phyloP scores from a whole-genome alignment of 2,797 vertebrate species.

The Amniataba percoides region DNA sequence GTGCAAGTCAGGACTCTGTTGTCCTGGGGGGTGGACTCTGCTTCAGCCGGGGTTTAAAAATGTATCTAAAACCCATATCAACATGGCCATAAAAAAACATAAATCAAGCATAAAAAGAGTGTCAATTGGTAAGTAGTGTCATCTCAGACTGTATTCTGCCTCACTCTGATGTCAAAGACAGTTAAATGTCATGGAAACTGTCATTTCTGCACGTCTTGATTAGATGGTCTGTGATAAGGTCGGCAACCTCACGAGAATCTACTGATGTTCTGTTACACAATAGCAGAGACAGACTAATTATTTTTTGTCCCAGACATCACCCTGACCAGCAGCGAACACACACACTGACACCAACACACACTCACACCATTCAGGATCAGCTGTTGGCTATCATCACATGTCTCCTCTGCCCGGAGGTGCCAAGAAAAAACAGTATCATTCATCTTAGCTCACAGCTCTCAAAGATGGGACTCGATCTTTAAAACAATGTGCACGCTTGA shows the following conservation, averaged over 20 bases:
- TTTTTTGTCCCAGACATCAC: constrained; percentile 53
- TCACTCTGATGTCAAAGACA: background rate
- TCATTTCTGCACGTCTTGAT: background rate
- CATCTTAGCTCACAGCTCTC: constrained; percentile 24
- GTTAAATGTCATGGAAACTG: background rate
- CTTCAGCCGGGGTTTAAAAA: background rate
- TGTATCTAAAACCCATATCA: too few relatives aligned
- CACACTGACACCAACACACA: constrained; percentile 33
- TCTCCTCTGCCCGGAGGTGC: constrained; percentile 34
- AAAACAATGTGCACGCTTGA: background rate
- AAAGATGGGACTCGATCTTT: background rate
- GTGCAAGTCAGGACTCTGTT: background rate
- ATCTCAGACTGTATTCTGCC: background rate
- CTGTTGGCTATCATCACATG: constrained; percentile 67
- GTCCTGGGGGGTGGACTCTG: background rate
- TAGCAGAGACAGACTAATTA: constrained; percentile 20
- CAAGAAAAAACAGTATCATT: constrained; percentile 34
- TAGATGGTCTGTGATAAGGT: background rate
- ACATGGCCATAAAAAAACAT: background rate
- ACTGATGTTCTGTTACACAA: constrained; percentile 3
- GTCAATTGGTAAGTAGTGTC: background rate
- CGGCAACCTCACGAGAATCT: background rate
- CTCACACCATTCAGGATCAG: constrained; percentile 58
- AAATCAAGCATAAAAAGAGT: background rate
- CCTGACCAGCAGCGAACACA: background rate